phyloP scores from a whole-genome alignment of 1,140 invertebrate genomes.

The Helicoverpa armigera region DNA sequence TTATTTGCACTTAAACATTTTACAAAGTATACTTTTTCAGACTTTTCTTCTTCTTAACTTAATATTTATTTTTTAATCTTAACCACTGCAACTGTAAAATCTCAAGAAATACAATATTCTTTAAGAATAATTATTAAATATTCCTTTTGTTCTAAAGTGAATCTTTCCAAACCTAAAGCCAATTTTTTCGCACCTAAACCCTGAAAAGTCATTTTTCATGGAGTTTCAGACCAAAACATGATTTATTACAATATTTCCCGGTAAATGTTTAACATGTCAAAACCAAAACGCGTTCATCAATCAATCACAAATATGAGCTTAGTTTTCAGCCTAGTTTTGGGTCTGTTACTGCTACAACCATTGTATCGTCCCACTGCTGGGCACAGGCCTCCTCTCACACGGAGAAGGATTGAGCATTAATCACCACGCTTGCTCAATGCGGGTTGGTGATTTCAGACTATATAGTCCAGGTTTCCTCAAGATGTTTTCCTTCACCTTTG shows the following conservation, averaged over 20 bases:
- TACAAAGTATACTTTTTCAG: too few relatives aligned
- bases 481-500: too few relatives aligned
- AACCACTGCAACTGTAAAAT: not conserved
- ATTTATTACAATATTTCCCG: conserved; percentile 32
- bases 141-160: not conserved
- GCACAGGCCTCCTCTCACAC: too few relatives aligned
- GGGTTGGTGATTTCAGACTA: too few relatives aligned
- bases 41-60: too few relatives aligned
- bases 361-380: too few relatives aligned
- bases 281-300: conserved; percentile 37
- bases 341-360: not conserved
- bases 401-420: too few relatives aligned
- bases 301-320: conserved; percentile 38
- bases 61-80: not conserved
- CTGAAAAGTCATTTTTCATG: conserved; percentile 36
- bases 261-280: conserved; percentile 47
- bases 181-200: conserved; percentile 20
- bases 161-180: not conserved
- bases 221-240: conserved; percentile 11
- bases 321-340: conserved; percentile 20
- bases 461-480: too few relatives aligned
- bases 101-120: not conserved
- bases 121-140: not conserved
- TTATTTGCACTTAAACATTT: too few relatives aligned
- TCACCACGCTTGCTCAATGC: too few relatives aligned